phyloP scores from a whole-genome alignment of 1,140 invertebrate genomes.

The Zaprionus gabonicus region DNA sequence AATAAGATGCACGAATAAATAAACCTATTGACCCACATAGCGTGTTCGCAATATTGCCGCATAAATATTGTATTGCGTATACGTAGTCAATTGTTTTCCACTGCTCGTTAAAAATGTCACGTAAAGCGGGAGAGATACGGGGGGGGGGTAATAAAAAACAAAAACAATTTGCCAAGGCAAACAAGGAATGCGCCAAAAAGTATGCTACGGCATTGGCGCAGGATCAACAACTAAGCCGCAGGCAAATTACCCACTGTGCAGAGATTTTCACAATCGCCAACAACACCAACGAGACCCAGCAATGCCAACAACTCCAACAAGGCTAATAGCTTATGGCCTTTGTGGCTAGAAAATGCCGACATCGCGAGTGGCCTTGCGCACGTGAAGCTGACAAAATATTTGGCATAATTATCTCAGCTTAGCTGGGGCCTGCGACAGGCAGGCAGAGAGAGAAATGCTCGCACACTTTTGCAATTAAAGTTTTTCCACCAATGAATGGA shows the following conservation, averaged over 20 bases:
- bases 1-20: slow-evolving; percentile 1
- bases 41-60: slow-evolving; percentile 47
- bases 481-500: slow-evolving; percentile 54
- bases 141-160: not conserved
- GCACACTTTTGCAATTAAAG: slow-evolving; percentile 69
- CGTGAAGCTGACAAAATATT: slow-evolving; percentile 50
- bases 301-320: not conserved
- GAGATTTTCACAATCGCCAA: slow-evolving; percentile 29
- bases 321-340: slow-evolving; percentile 27
- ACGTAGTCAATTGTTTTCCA: slow-evolving; percentile 34
- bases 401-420: slow-evolving; percentile 66
- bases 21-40: slow-evolving; percentile 62
- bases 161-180: slow-evolving; percentile 27
- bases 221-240: slow-evolving; percentile 46
- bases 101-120: slow-evolving; percentile 23
- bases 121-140: not conserved
- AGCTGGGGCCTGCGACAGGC: not conserved
- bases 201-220: slow-evolving; percentile 36
- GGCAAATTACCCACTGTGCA: slow-evolving; percentile 36
- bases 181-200: slow-evolving; percentile 33
- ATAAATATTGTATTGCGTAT: slow-evolving; percentile 46
- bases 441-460: slow-evolving; percentile 16
- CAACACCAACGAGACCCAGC: slow-evolving; percentile 2
- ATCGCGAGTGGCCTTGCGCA: slow-evolving; percentile 11
- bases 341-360: slow-evolving; percentile 19